These are phyloP conservation scores for Okamejei kenojei DNA, from an alignment of 2,797 vertebrate species.

Conservation along the genomic window DNA sequence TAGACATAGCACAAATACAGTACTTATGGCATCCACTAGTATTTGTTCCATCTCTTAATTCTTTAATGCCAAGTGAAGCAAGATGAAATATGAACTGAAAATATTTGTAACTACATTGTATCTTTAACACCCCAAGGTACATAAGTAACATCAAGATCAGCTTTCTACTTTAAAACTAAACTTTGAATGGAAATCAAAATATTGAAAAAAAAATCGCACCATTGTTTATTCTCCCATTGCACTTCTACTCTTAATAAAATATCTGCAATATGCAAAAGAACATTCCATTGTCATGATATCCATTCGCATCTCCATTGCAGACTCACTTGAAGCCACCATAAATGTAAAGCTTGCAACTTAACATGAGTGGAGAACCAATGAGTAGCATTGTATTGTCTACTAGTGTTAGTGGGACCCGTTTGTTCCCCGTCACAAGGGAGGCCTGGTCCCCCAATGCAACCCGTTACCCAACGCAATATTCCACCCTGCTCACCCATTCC, in stretches of 20 bases:
- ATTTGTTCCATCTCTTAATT: neutral
- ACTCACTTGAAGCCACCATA: neutral
- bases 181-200: neutral
- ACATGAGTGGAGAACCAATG: neutral
- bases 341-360: neutral
- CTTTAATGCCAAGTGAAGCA: neutral
- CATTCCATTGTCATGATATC: neutral
- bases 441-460: no score
- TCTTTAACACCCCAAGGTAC: neutral
- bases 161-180: neutral
- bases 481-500: no score
- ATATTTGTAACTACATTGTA: neutral
- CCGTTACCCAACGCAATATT: no score
- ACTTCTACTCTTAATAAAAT: neutral
- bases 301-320: neutral
- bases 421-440: no score
- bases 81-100: neutral
- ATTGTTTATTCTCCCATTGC: neutral
- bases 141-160: neutral
- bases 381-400: neutral
- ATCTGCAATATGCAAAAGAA: neutral
- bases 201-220: neutral
- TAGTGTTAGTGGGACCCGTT: no score
- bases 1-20: no score
- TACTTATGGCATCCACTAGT: no score